Conservation (phyloP, 2,888 invertebrate genomes). For the Disparrhopalites patrizii region DNA sequence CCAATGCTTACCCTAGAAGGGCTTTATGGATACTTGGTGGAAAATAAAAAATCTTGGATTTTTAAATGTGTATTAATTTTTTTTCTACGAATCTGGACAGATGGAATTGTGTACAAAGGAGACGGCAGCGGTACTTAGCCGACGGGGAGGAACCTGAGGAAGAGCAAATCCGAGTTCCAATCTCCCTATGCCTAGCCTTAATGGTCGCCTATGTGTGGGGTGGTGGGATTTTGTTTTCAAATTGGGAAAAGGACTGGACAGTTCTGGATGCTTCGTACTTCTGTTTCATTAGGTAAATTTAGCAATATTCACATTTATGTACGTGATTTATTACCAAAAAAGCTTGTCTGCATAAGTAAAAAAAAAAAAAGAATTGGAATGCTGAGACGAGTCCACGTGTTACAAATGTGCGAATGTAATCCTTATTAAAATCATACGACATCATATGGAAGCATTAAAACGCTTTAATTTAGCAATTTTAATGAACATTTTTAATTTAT, state of each 20-base stretch:
- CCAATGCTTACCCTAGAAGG: too few species aligned
- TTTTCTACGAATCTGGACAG: conserved; percentile 30
- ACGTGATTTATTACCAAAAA: too few species aligned
- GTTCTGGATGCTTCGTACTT: conserved; percentile 73
- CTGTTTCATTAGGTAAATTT: conserved; percentile 58
- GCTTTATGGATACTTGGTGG: too few species aligned
- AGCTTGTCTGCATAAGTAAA: too few species aligned
- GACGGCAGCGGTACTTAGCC: conserved; percentile 51
- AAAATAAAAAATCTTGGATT: neutral
- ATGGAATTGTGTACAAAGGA: conserved; percentile 45
- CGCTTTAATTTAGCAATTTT: too few species aligned
- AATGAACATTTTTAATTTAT: too few species aligned
- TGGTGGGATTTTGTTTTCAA: conserved; percentile 83
- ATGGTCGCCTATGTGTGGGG: conserved; percentile 81
- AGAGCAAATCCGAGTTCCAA: conserved; percentile 77
- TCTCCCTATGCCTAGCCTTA: conserved; percentile 77
- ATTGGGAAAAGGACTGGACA: conserved; percentile 82
- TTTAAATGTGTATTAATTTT: neutral
- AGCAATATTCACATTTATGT: too few species aligned
- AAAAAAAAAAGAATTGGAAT: too few species aligned
- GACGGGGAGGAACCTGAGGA: conserved; percentile 55
- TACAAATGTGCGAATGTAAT: too few species aligned
- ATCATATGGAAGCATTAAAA: too few species aligned
- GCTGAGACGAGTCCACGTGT: too few species aligned
- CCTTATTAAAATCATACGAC: too few species aligned